A percentile compares a stretch with the other conserved stretches of the same genome.
phyloP scores from a whole-genome alignment of 2,113 vertebrate species.

The Nothobranchius furzeri region DNA sequence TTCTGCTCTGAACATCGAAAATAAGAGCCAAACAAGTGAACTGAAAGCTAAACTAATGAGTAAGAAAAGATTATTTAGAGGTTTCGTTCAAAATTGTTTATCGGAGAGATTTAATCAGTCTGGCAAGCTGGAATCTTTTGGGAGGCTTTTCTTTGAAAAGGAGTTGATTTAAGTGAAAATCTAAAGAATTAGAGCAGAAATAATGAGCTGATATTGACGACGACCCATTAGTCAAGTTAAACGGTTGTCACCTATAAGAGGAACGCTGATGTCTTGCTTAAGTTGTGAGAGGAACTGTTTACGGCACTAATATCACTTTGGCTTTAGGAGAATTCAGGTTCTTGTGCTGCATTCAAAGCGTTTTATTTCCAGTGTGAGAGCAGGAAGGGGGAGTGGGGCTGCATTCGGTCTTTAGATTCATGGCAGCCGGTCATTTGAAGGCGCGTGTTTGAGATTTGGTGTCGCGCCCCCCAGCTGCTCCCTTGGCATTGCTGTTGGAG shows the following conservation, averaged over 20 bases:
- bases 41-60: no score
- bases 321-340: no score
- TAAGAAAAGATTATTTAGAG: background rate
- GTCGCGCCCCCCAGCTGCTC: background rate
- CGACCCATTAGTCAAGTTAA: slow-evolving; percentile 2
- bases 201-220: background rate
- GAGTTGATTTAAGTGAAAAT: slow-evolving; percentile 3
- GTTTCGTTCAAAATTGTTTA: background rate
- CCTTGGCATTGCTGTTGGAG: slow-evolving; percentile 41
- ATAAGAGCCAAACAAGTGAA: no score
- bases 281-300: no score
- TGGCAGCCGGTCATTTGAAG: slow-evolving; percentile 20
- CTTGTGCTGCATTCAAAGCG: no score
- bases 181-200: background rate
- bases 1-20: background rate
- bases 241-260: background rate
- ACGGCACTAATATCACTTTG: no score
- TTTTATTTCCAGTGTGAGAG: no score
- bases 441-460: background rate
- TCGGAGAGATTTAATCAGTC: slow-evolving; percentile 1
- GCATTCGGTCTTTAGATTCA: background rate
- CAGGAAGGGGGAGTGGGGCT: no score
- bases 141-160: background rate
- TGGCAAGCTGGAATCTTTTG: background rate
- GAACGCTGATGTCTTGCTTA: no score